Conservation (phyloP, 2,113 vertebrate genomes). For the Ramphastos sulfuratus region DNA sequence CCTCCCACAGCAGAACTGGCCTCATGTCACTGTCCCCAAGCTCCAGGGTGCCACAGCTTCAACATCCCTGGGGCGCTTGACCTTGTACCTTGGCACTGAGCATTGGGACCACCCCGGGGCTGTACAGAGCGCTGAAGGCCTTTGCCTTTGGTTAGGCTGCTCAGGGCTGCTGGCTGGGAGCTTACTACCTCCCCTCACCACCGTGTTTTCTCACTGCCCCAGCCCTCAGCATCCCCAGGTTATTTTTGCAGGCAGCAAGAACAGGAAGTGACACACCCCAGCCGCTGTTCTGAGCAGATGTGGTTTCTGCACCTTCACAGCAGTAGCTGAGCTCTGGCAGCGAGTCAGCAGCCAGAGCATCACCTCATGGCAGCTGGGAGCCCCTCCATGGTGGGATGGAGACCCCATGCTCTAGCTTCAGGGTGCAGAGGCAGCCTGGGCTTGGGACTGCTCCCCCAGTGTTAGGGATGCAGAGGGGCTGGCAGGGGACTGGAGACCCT, state of each 20-base stretch:
- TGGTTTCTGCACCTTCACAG: neutral
- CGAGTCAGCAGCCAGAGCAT: neutral
- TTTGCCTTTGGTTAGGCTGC: neutral
- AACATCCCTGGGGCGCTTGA: fast-evolving
- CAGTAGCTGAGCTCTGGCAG: constrained; percentile 21
- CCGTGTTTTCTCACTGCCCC: neutral
- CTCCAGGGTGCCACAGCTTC: neutral
- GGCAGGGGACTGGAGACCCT: neutral
- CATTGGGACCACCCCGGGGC: fast-evolving
- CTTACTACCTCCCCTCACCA: neutral
- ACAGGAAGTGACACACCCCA: constrained; percentile 8
- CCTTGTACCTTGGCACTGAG: too few species aligned
- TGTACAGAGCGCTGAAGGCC: fast-evolving
- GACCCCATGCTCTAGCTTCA: fast-evolving
- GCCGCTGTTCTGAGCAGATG: neutral
- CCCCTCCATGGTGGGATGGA: neutral
- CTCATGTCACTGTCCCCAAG: neutral
- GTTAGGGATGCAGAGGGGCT: neutral
- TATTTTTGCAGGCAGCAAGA: constrained; percentile 1
- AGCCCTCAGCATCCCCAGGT: neutral
- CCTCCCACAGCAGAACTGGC: neutral
- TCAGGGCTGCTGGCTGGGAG: fast-evolving
- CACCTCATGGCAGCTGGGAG: neutral
- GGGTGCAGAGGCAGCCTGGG: neutral
- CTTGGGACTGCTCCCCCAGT: neutral